Evolutionary conservation across 2,888 invertebrate genomes (phyloP), one percentile per base, ranked within the genome.

Genomic region (Entomobrya proxima): DNA sequence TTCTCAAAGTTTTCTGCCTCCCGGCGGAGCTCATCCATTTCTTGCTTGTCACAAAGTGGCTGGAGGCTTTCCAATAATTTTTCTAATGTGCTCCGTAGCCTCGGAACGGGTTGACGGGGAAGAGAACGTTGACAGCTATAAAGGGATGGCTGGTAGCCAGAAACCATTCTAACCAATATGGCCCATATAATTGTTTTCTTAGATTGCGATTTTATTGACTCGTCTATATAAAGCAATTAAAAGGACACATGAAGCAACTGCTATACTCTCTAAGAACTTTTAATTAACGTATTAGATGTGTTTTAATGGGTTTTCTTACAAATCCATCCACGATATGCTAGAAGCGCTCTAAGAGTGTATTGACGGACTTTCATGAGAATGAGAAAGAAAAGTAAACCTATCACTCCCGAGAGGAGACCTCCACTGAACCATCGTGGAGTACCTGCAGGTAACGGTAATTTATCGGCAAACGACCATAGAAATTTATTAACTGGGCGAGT

Each of bases 321-420:
- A 92, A 94, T 93, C 94, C 94, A 94, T 50, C 93, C 93, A 80
- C 93, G 92, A 91, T 94, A 94, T 69, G 92, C 91, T 32, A 94
- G 91, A 27, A 94, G 91, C 40, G 91, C 90, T 88, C 92, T 89
- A 5, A 93, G 91, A 15, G 91, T 85, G 87, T 92, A 92, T 80
- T 92, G 91, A 30, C 92, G 91, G 32, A 92, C 90, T 89, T 92
- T 92, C 91, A 92, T 91, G 18, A 92, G 86, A 52, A 91, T 86
- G 15, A 92, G 90, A 89, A 93, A 92, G 90, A 92, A 92, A 13
- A 91, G 87, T 79, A 92, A 89, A 15, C 92, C 92, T 37, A 92
- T 90, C 2, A 92, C 88, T 79, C 91, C 89, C 0, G 92, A 92
- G 6, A 92, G 90, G 18, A 92, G 74, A 3, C 91, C 74, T 37